These are phyloP conservation scores for Drosophila sturtevanti DNA, from an alignment of 1,140 invertebrate species.

Conservation along the genomic window DNA sequence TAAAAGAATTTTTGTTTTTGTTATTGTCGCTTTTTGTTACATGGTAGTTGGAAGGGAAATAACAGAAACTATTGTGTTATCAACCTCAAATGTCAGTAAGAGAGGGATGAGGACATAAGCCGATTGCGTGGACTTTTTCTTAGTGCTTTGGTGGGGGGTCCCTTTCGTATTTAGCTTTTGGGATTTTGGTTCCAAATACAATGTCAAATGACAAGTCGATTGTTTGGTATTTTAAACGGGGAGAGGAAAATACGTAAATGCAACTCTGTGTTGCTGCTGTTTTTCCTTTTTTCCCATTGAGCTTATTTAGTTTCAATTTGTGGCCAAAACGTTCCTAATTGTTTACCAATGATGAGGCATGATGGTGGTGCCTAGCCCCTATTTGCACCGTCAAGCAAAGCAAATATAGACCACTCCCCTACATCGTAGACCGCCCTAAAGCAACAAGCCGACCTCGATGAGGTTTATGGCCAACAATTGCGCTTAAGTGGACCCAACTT, in stretches of 20 bases:
- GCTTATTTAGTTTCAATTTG: slow-evolving; percentile 77
- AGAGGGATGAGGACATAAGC: slow-evolving; percentile 61
- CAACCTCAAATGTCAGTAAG: slow-evolving; percentile 66
- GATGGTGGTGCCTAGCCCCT: slow-evolving; percentile 28
- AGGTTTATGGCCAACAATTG: slow-evolving; percentile 78
- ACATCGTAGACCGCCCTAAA: background rate
- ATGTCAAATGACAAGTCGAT: slow-evolving; percentile 79
- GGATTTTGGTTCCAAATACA: slow-evolving; percentile 46
- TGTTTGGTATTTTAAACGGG: slow-evolving; percentile 57
- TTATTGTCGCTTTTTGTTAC: slow-evolving; percentile 55
- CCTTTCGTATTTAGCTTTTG: slow-evolving; percentile 32
- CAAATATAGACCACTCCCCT: background rate
- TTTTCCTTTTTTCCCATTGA: slow-evolving; percentile 53
- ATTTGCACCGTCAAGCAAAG: slow-evolving; percentile 19
- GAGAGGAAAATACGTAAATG: slow-evolving; percentile 12
- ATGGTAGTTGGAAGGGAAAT: slow-evolving; percentile 34
- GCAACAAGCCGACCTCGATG: slow-evolving; percentile 20
- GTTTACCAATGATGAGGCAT: slow-evolving; percentile 44
- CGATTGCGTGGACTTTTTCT: slow-evolving; percentile 75
- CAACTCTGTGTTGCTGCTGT: slow-evolving; percentile 34
- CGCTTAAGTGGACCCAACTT: slow-evolving; percentile 75
- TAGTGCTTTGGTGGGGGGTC: slow-evolving; percentile 57
- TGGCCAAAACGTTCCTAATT: slow-evolving; percentile 63
- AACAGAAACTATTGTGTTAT: slow-evolving; percentile 44
- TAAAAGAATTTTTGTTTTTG: slow-evolving; percentile 40